These are phyloP conservation scores for Cnemophilus loriae DNA, from an alignment of 2,113 vertebrate genomes.

Conservation along the genomic window DNA sequence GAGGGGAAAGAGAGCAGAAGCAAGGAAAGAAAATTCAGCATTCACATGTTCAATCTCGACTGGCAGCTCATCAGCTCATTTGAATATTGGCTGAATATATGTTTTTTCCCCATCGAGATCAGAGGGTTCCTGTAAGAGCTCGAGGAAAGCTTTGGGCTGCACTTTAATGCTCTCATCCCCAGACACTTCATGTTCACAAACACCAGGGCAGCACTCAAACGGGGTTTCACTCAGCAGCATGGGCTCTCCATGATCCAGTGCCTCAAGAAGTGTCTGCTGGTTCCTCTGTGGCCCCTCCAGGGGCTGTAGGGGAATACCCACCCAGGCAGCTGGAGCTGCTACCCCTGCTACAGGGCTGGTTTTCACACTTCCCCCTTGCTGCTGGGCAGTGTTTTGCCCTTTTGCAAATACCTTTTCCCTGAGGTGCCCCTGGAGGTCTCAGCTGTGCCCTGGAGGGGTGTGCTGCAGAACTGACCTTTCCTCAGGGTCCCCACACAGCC, in stretches of 20 bases:
- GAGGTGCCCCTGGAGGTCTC: rapidly evolving
- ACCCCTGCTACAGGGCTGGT: rapidly evolving
- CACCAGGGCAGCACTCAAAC: background rate
- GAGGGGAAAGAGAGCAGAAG: background rate
- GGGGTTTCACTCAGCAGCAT: rapidly evolving
- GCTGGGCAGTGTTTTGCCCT: background rate
- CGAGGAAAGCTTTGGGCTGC: background rate
- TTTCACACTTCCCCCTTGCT: background rate
- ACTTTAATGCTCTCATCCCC: background rate
- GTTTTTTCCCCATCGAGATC: background rate
- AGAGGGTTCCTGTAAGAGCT: background rate
- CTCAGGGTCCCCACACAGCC: too few relatives aligned
- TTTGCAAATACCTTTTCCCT: rapidly evolving
- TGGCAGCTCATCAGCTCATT: background rate
- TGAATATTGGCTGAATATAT: background rate
- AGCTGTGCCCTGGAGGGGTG: rapidly evolving
- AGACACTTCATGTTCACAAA: background rate
- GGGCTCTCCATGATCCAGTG: rapidly evolving
- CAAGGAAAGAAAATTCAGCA: background rate
- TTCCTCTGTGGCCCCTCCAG: background rate
- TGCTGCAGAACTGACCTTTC: background rate
- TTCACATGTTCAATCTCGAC: background rate
- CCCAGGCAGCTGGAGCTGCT: background rate
- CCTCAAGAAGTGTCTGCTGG: background rate
- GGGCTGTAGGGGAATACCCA: background rate